A percentile compares a stretch with the other conserved stretches of the same genome.
These are phyloP conservation scores for Pocillopora grandis DNA, from an alignment of 92 coral and sea anemone species.

Conservation along the genomic window DNA sequence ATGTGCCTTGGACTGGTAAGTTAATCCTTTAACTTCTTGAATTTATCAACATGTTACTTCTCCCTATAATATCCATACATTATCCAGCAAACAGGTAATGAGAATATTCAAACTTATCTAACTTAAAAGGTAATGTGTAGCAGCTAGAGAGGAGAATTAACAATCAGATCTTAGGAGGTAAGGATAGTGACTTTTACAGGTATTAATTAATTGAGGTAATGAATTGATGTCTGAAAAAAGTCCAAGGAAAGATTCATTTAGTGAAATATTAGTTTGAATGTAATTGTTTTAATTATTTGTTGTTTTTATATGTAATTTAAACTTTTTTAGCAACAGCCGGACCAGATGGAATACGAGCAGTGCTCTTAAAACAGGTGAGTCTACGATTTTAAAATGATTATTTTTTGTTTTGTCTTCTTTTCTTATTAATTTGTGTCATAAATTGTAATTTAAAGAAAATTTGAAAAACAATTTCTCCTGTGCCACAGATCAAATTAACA, in stretches of 20 bases:
- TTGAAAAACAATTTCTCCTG: too few relatives aligned
- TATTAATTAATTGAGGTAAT: too few relatives aligned
- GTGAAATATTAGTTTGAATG: background rate
- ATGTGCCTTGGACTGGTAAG: conserved; percentile 93
- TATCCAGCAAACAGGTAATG: too few relatives aligned
- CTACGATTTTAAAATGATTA: background rate
- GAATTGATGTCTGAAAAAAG: background rate
- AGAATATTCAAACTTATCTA: too few relatives aligned
- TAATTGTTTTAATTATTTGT: background rate
- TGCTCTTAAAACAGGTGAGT: conserved; percentile 77
- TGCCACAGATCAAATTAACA: conserved; percentile 66
- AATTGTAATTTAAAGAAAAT: too few relatives aligned
- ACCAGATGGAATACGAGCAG: conserved; percentile 74
- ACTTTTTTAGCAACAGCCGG: conserved; percentile 72
- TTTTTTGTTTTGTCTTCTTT: too few relatives aligned
- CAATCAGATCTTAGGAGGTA: too few relatives aligned
- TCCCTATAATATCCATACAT: too few relatives aligned
- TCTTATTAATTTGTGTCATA: too few relatives aligned
- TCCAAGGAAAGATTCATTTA: background rate
- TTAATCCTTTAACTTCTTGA: background rate
- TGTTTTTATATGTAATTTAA: background rate
- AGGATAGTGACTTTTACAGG: too few relatives aligned
- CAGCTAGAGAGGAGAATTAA: too few relatives aligned
- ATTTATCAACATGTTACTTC: background rate
- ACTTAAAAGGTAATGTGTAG: too few relatives aligned